Evolutionary conservation across 2,888 invertebrate genomes (phyloP), one percentile per base, ranked within the genome.

Genomic region (Cetonia aurata): DNA sequence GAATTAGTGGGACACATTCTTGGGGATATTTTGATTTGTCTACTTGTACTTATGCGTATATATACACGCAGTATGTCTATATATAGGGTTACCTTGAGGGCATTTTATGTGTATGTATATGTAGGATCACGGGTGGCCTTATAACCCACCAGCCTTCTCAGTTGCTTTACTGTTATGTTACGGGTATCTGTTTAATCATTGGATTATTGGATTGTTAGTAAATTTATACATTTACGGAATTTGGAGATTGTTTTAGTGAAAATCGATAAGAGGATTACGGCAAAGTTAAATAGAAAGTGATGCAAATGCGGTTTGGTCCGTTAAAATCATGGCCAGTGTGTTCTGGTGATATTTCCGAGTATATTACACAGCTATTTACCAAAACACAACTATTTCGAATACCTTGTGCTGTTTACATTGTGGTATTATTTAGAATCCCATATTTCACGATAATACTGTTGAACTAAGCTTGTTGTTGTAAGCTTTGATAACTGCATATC

Each of bases 221-320:
- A 73, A 72, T 75, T 73, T 73, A 73, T 73, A 73, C 71, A 70
- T 72, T 53, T 25, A 71, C 68, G 59, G 72, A 71, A 72, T 72
- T 75, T 72, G 44, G 62, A 15, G 13, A 15, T 15, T 13, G 48
- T 42, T 31, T 33, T 62, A 62, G 25, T 37, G 50, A 48, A 62
- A 62, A 62, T 62, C 62, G 31, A 62, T 62, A 48, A 25, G 33
- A 15, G 59, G 25, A 13, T 62, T 62, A 10, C 31, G 48, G 6
- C n/a, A 62, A 48, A 62, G 62, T 62, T 25, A 62, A 62, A 48
- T 37, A 15, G 13, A 59, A 44, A 48, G 9, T 62, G 62, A 62
- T 42, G 33, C n/a, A 42, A 62, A 31, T 13, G 17, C 37, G 15
- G 15, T 15, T 48, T 10, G 33, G 13, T 48, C 6, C 31, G 15